phyloP scores from a whole-genome alignment of 2,888 invertebrate genomes.

The Heliconius aoede region DNA sequence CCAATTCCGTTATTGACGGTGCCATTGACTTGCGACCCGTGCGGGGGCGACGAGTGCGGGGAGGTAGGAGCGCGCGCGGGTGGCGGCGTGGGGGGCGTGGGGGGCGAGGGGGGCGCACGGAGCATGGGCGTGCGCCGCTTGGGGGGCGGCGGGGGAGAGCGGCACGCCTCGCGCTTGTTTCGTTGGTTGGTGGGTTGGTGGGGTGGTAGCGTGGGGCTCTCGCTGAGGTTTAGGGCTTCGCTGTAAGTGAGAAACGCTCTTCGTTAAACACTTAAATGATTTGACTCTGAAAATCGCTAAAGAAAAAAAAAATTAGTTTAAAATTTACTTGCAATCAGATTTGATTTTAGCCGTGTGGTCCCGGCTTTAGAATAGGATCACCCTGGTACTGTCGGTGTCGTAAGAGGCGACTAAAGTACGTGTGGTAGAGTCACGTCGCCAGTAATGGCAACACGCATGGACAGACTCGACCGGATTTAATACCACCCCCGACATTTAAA shows the following conservation, averaged over 20 bases:
- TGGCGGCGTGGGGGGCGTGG: conserved; percentile 55
- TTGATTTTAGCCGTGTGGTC: too few relatives aligned
- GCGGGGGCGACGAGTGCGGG: conserved; percentile 55
- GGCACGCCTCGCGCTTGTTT: conserved; percentile 79
- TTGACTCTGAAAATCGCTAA: too few relatives aligned
- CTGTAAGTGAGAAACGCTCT: conserved; percentile 65
- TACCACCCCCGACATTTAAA: too few relatives aligned
- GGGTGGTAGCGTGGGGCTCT: conserved; percentile 79
- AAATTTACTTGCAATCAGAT: too few relatives aligned
- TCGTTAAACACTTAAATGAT: not conserved
- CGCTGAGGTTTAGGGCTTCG: conserved; percentile 93
- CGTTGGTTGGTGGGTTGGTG: too few relatives aligned
- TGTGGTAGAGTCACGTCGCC: too few relatives aligned
- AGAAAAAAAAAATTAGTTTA: too few relatives aligned
- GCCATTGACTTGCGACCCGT: conserved; percentile 47
- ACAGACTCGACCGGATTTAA: too few relatives aligned
- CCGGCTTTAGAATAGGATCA: too few relatives aligned
- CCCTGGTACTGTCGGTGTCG: too few relatives aligned
- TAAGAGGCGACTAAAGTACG: too few relatives aligned
- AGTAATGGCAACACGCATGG: too few relatives aligned
- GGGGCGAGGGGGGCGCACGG: conserved; percentile 56
- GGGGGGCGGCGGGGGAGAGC: conserved; percentile 85
- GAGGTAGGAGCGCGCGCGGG: conserved; percentile 3
- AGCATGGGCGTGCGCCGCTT: conserved; percentile 79
- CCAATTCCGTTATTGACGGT: conserved; percentile 71